Evolutionary conservation across 2,113 vertebrate genomes (phyloP), one percentile per base, ranked within the genome.

Genomic region (Amblyornis subalaris): DNA sequence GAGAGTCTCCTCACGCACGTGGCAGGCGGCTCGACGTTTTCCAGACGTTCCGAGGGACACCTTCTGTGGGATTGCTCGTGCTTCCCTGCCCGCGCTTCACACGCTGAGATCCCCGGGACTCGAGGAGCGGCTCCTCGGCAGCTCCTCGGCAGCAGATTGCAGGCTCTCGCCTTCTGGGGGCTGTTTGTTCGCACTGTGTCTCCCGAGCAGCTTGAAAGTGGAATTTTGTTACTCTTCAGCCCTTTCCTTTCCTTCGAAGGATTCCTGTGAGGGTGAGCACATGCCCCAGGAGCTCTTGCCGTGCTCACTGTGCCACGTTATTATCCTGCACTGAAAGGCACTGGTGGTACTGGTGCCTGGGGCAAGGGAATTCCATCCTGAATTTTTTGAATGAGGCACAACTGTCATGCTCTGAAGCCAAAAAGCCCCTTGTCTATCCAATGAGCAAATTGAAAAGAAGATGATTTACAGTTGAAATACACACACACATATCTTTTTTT

Each of bases 141-240:
- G 38, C 69, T 65, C 61, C 0, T 3, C 64, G 36, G 57, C 66
- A 73, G 67, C 91, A 89, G 76, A 88, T 77, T 83, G 91, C 51
- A 33, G 64, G 50, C 84, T 67, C 86, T 88, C 15, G 1, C 88
- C 77, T 92, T 91, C 36, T 2, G 83, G 79, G 71, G 75, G 71
- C 45, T 85, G 80, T 23, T 92, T 64, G 81, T 91, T 94, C 83
- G 13, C 69, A 36, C 75, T 2, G 24, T 48, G 84, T 73, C 85
- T 87, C 64, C 62, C 16, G 38, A 96, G 79, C 90, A 93, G 64
- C 81, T 88, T 90, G 65, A 57, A 91, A 93, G 71, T 35, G 40
- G 62, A 73, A 69, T 89, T 67, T 76, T 47, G 45, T 84, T 90
- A 80, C 29, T 85, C 62, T 47, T 31, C 61, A 57, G 47, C 69